phyloP scores from a whole-genome alignment of 1,140 invertebrate species.

The Bilobella aurantiaca region DNA sequence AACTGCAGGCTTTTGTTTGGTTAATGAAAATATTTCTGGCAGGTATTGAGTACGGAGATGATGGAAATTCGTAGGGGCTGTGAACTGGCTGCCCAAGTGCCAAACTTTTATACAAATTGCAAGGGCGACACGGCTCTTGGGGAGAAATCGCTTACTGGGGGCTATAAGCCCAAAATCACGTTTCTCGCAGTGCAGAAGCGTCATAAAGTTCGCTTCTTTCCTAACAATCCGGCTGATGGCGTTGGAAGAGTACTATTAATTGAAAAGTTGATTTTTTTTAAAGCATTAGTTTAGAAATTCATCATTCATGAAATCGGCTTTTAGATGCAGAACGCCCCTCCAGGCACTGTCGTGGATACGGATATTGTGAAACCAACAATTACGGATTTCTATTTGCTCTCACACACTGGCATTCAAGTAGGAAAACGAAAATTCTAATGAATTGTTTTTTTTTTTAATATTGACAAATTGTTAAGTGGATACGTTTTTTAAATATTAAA shows the following conservation, averaged over 20 bases:
- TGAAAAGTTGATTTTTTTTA: constrained; percentile 13
- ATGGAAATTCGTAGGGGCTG: constrained; percentile 57
- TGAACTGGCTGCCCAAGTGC: background rate
- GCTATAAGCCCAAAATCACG: constrained; percentile 44
- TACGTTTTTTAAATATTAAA: too few species aligned
- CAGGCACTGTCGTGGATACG: constrained; percentile 73
- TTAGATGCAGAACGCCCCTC: constrained; percentile 60
- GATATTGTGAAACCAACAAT: constrained; percentile 68
- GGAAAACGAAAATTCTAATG: background rate
- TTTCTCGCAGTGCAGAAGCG: constrained; percentile 45
- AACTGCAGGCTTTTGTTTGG: too few species aligned
- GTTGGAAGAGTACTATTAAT: constrained; percentile 43
- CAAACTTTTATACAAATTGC: background rate
- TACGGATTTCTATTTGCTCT: constrained; percentile 75
- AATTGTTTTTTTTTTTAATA: too few species aligned
- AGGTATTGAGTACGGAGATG: constrained; percentile 49
- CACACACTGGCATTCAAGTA: constrained; percentile 56
- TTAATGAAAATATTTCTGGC: constrained; percentile 40
- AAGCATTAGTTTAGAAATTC: constrained; percentile 39
- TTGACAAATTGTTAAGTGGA: too few species aligned
- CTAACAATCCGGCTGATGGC: constrained; percentile 38
- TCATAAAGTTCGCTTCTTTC: constrained; percentile 46
- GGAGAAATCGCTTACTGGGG: constrained; percentile 40
- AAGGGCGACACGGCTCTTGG: constrained; percentile 37
- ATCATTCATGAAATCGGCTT: constrained; percentile 39